Evolutionary conservation across 2,888 invertebrate genomes (phyloP).

Genomic region (Philhelius pedissequus): DNA sequence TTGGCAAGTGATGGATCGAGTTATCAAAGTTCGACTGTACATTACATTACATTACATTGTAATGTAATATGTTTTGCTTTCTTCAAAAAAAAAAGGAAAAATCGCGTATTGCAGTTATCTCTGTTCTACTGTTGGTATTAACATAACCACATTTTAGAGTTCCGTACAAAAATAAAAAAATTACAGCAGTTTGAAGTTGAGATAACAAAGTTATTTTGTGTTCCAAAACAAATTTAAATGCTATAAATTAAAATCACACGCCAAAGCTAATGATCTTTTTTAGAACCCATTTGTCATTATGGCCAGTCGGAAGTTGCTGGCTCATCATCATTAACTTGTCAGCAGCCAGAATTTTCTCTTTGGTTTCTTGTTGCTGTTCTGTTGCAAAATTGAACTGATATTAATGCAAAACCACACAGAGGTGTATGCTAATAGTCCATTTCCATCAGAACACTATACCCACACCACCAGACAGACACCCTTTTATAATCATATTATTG

Average conservation of each 20-base stretch:
- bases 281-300: slow-evolving; percentile 51
- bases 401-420: neutral
- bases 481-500: neutral
- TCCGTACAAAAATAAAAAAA: too few species aligned
- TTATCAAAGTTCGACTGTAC: too few species aligned
- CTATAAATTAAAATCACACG: neutral
- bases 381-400: neutral
- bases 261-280: neutral
- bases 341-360: neutral
- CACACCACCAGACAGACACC: neutral
- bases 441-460: neutral
- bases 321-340: slow-evolving; percentile 43
- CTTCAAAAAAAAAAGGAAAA: too few species aligned
- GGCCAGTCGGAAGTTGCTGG: slow-evolving; percentile 45
- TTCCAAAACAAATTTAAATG: neutral
- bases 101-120: too few species aligned
- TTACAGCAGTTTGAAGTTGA: too few species aligned
- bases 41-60: too few species aligned
- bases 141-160: too few species aligned
- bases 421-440: neutral
- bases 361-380: neutral
- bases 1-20: too few species aligned
- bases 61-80: too few species aligned
- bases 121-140: too few species aligned
- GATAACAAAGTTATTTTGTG: too few species aligned